Evolutionary conservation across 2,113 vertebrate species (phyloP).

Genomic region (Nibea coibor): DNA sequence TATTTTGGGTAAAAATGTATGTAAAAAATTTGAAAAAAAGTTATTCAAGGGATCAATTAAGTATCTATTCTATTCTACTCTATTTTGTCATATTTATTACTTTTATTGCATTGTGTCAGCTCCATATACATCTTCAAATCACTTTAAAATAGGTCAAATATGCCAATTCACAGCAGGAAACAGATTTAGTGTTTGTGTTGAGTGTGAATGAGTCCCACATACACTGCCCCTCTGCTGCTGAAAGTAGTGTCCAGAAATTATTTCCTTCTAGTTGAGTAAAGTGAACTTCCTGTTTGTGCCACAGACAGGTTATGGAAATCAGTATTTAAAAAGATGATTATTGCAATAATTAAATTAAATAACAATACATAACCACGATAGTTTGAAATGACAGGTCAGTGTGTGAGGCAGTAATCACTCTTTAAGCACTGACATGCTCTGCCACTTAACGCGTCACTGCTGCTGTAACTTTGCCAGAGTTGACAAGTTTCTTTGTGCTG

Average conservation of each 20-base stretch:
- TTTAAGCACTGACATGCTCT: neutral
- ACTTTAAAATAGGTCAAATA: too few species aligned
- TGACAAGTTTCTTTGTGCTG: slow-evolving; percentile 1
- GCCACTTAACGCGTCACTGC: neutral
- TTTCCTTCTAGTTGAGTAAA: neutral
- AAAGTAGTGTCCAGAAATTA: neutral
- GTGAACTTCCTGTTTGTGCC: neutral
- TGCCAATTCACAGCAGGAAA: too few species aligned
- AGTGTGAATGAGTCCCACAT: neutral
- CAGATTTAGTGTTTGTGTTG: too few species aligned
- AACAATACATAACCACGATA: neutral
- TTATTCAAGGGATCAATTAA: too few species aligned
- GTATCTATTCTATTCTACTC: too few species aligned
- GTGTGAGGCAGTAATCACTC: neutral
- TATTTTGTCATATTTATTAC: too few species aligned
- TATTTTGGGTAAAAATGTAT: too few species aligned
- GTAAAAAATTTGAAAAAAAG: too few species aligned
- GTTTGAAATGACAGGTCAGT: neutral
- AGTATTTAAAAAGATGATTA: too few species aligned
- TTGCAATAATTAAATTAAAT: too few species aligned
- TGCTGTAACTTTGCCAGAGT: neutral
- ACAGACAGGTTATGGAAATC: neutral
- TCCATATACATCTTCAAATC: too few species aligned
- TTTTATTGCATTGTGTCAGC: too few species aligned
- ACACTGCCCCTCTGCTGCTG: neutral